Conservation (phyloP, 2,888 invertebrate species). For the Prenolepis imparis region DNA sequence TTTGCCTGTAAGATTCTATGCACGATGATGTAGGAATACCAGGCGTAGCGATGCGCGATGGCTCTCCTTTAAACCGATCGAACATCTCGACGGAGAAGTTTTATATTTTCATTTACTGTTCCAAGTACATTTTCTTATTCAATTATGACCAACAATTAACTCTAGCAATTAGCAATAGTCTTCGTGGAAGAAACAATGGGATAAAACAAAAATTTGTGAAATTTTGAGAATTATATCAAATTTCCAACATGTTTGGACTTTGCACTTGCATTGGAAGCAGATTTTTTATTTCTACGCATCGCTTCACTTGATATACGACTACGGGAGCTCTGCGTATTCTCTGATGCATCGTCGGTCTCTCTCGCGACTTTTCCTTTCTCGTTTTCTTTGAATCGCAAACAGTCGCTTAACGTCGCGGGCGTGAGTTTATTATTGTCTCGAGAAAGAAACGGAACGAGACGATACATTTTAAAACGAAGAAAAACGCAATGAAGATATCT, state of each 20-base stretch:
- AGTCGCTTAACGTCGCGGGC: conserved; percentile 44
- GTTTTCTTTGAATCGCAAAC: not conserved
- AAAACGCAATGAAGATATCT: conserved; percentile 59
- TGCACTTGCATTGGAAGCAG: not conserved
- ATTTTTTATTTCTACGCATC: not conserved
- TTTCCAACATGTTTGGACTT: not conserved
- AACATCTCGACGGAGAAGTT: not conserved
- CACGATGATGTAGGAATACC: conserved; percentile 53
- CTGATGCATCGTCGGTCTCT: conserved; percentile 32
- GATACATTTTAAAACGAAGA: conserved; percentile 57
- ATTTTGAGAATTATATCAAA: not conserved
- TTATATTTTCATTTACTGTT: not conserved
- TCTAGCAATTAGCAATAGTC: not conserved
- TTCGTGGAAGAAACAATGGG: not conserved
- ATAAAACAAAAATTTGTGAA: not conserved
- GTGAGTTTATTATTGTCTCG: conserved; percentile 74
- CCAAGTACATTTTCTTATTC: conserved; percentile 55
- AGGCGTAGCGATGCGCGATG: conserved; percentile 44
- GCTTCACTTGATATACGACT: conserved; percentile 27
- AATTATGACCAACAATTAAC: not conserved
- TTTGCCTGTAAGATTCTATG: conserved; percentile 76
- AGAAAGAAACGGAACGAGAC: conserved; percentile 68
- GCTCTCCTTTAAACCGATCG: not conserved
- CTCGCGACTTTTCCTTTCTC: conserved; percentile 15
- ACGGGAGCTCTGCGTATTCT: not conserved